These are phyloP conservation scores for Thryonomys swinderianus DNA, from an alignment of 2,113 vertebrate species.

Conservation along the genomic window DNA sequence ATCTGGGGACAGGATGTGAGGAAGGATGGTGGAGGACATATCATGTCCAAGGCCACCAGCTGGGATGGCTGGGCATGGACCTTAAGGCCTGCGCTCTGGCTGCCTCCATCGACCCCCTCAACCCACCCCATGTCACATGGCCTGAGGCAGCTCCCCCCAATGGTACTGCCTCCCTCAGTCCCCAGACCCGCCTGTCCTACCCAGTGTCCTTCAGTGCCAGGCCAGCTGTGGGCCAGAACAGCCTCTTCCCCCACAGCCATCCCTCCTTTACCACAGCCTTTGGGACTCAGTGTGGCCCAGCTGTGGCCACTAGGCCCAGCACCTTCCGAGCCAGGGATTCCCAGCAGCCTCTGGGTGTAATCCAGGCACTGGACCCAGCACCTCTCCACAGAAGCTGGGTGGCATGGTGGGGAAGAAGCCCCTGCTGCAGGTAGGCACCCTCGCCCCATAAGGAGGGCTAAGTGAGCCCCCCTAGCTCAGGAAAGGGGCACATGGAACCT, in stretches of 20 bases:
- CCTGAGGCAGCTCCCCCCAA: neutral
- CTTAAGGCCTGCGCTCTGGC: neutral
- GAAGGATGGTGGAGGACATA: neutral
- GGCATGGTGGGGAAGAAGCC: neutral
- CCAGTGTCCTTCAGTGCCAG: neutral
- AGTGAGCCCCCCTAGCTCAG: neutral
- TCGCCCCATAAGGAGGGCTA: no score
- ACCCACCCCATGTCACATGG: neutral
- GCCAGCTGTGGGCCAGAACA: neutral
- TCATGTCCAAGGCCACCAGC: neutral
- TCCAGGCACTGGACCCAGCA: no score
- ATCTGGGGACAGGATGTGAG: neutral
- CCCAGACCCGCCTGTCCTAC: neutral
- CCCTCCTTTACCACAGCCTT: neutral
- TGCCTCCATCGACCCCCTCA: neutral
- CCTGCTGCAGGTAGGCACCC: neutral
- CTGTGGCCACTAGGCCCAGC: neutral
- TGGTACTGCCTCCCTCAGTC: neutral
- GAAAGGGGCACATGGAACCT: fast-evolving
- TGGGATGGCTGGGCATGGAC: neutral
- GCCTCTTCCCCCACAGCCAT: neutral
- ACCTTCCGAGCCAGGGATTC: neutral
- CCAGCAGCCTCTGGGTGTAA: neutral
- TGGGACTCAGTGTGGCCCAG: neutral
- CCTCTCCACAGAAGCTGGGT: neutral